Base-by-base conservation (phyloP, 2,888 invertebrate species). In the Lottia scabra region DNA sequence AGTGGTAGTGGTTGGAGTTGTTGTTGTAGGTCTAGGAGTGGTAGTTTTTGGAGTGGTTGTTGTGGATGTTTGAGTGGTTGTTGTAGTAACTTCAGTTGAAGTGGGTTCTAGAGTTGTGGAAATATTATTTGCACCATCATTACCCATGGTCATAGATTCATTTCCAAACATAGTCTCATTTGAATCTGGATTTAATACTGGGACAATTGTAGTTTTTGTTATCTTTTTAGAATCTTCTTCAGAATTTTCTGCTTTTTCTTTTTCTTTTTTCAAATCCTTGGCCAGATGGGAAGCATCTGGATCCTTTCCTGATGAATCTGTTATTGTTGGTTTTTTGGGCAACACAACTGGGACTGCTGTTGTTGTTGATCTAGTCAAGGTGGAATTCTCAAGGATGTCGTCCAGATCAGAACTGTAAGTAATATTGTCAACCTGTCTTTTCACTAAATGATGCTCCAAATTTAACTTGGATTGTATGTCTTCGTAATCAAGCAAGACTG, bases 21-120 rank as follows among this genome's bases (percentile, higher is more conserved):
- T 63, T 43, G 68, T 75, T 66, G 64, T 65, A 65, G 73, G 44
- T 63, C 67, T 44, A 67, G 63, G 46, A 38, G 67, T 63, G 26
- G 73, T 73, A 23, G 68, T 27, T 19, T 68, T 68, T n/a, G 68
- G 30, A 45, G 71, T 73, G 44, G 70, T 70, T 63, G 77, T 69
- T 26, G 74, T 76, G 19, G 75, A 46, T 43, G 44, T 27, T 63
- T 63, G 45, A 8, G 75, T 70, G n/a, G 67, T 27, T 46, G 45
- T 67, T 69, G 70, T 48, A n/a, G 72, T 67, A 30, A 73, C 13
- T 44, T 26, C 26, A 48, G 38, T 69, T 23, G 48, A 38, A 48
- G 13, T 26, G 15, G 30, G 30, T n/a, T 30, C 15, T 15, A 19
- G 26, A 38, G 30, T 19, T 23, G 66, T 70, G 12, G 30, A 38